Percentiles rank a stretch among this genome's conserved stretches.
Conservation (phyloP, 2,888 invertebrate species). For the Ennomos fuscantarius region DNA sequence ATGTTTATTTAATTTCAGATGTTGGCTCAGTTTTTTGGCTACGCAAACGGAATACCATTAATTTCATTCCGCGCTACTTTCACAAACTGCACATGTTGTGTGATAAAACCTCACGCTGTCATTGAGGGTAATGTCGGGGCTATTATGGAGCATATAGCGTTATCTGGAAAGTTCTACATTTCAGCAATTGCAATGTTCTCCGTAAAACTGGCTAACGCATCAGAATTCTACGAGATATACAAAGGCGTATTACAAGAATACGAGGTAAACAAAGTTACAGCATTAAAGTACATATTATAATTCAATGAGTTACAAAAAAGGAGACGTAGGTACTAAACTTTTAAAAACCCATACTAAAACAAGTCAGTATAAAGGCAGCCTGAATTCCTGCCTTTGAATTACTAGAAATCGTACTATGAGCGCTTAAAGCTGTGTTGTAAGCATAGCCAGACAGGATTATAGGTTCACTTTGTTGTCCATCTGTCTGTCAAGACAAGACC, state of each 20-base stretch:
- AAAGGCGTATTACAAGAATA: slow-evolving; percentile 93
- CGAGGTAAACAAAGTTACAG: slow-evolving; percentile 71
- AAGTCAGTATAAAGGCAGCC: no score
- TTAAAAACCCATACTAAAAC: no score
- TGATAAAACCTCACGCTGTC: slow-evolving; percentile 96
- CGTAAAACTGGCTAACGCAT: slow-evolving; percentile 91
- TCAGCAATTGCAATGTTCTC: slow-evolving; percentile 92
- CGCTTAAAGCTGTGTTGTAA: no score
- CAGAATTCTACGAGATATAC: slow-evolving; percentile 97
- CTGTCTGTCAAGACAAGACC: no score
- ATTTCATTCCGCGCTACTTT: slow-evolving; percentile 83
- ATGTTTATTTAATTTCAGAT: slow-evolving; percentile 50
- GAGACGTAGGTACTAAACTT: no score
- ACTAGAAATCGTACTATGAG: no score
- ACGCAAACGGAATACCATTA: slow-evolving; percentile 58
- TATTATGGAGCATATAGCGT: slow-evolving; percentile 90
- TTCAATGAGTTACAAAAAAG: no score
- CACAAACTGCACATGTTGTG: slow-evolving; percentile 89
- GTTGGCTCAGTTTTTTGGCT: slow-evolving; percentile 69
- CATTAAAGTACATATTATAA: no score
- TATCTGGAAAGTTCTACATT: slow-evolving; percentile 88
- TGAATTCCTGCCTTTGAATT: no score
- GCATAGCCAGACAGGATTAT: no score
- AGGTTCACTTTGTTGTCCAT: no score
- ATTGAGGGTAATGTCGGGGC: slow-evolving; percentile 89